These are phyloP conservation scores for Quadroppia sp. DNA, from an alignment of 2,888 invertebrate species.

Conservation along the genomic window DNA sequence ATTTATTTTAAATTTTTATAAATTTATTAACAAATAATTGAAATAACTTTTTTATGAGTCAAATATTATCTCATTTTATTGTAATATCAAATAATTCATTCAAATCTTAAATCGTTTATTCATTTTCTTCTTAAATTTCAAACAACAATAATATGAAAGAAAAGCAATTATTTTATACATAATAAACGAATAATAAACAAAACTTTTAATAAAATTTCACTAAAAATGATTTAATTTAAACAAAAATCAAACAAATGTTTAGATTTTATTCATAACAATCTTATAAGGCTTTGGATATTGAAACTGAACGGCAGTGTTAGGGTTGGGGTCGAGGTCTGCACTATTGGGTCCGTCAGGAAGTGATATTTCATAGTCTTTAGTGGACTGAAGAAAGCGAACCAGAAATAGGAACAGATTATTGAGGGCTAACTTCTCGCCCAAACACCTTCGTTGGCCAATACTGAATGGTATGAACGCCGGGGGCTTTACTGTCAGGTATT, in stretches of 20 bases:
- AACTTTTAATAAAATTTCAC: background rate
- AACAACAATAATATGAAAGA: too few relatives aligned
- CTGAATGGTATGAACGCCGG: slow-evolving; percentile 24
- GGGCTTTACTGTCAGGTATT: background rate
- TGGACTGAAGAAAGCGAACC: slow-evolving; percentile 5
- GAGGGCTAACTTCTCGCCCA: slow-evolving; percentile 27
- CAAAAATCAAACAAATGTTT: background rate
- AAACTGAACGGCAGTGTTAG: slow-evolving; percentile 24
- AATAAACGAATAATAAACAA: too few relatives aligned
- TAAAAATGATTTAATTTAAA: background rate
- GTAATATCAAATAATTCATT: too few relatives aligned
- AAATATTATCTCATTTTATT: too few relatives aligned
- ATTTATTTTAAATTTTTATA: too few relatives aligned
- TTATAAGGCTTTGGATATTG: slow-evolving; percentile 17
- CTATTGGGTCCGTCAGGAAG: background rate
- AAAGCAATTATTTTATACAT: too few relatives aligned
- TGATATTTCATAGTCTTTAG: background rate
- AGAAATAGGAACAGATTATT: slow-evolving; percentile 5
- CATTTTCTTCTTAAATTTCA: too few relatives aligned
- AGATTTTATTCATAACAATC: background rate
- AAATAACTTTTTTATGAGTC: too few relatives aligned
- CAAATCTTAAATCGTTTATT: too few relatives aligned
- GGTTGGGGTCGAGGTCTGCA: slow-evolving; percentile 5
- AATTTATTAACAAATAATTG: too few relatives aligned
- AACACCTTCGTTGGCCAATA: background rate